Base-by-base conservation (phyloP, 1,140 invertebrate species). In the Bombus huntii region DNA sequence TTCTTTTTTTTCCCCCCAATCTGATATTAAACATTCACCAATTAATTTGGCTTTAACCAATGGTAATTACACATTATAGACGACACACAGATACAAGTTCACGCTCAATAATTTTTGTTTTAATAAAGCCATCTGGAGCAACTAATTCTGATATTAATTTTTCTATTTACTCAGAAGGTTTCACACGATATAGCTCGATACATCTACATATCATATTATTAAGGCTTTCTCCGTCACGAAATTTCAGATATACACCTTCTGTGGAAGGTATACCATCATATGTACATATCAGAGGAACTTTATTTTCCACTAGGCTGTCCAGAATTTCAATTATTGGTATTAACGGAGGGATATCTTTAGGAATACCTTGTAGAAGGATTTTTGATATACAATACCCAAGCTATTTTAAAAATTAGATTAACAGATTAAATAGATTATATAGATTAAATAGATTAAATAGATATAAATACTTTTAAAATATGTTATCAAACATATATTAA, bases 171-270 rank as follows among this genome's bases (percentile, higher is more conserved):
- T 37, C 4, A 31, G 31, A 1, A 31, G 31, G 31, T 31, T 31
- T 31, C 31, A 31, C 31, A 31, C 31, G 31, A 31, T 31, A 31
- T 0, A 0, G 31, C 4, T 37, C 37, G 4, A 37, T 5, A 37
- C 37, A 5, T 4, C 84, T 12, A 5, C 86, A 53, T 9, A 65
- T 42, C 22, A 0, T 76, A 81, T 15, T 86, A 81, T 4, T 31
- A 15, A 68, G 0, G 28, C 13, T 77, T 65, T 92, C 85, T 42
- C 85, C 91, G 22, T 73, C 83, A 3, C 28, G 25, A 3, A 71
- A 72, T 39, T 80, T 89, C 37, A 95, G 88, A 28, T 86, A 57
- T 39, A 94, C 94, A 39, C 92, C 93, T 81, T 92, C 88, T 31
- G 83, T 71, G 0, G 53, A 44, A 25, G 89, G 71, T 81, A 85